A percentile compares a stretch with the other conserved stretches of the same genome.
Conservation (phyloP, 1,140 invertebrate genomes). For the Eupeodes corollae region DNA sequence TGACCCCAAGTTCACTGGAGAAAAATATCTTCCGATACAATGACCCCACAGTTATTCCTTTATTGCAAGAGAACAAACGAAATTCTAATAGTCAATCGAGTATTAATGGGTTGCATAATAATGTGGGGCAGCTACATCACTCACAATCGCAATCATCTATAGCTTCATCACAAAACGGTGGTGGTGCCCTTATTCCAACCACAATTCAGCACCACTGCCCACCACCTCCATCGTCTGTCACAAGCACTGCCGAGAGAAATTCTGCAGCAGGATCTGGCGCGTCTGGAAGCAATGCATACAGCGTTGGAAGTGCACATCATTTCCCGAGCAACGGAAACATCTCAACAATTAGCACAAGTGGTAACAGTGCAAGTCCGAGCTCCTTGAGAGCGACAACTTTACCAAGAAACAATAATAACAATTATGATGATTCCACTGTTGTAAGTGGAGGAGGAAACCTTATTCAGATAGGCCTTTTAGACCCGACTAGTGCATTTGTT, state of each 20-base stretch:
- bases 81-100: constrained; percentile 32
- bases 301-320: constrained; percentile 7
- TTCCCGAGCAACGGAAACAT: constrained; percentile 1
- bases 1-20: constrained; percentile 38
- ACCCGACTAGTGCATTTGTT: constrained; percentile 43
- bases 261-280: background rate
- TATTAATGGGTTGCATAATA: constrained; percentile 18
- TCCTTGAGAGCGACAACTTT: constrained; percentile 16
- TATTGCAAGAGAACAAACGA: constrained; percentile 22
- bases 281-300: constrained; percentile 7
- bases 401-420: constrained; percentile 36
- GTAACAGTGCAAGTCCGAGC: constrained; percentile 16
- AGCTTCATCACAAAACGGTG: constrained; percentile 38
- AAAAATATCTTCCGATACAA: constrained; percentile 55
- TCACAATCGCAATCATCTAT: constrained; percentile 42
- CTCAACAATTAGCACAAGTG: constrained; percentile 15
- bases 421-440: constrained; percentile 24
- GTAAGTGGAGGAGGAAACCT: constrained; percentile 24
- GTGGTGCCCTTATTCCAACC: constrained; percentile 9
- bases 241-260: background rate
- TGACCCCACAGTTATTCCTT: constrained; percentile 48
- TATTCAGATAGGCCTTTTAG: constrained; percentile 40
- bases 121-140: constrained; percentile 30
- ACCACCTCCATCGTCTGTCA: constrained; percentile 17
- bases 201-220: constrained; percentile 24